Base-by-base conservation (phyloP, 2,888 invertebrate genomes). In the Theretra japonica region DNA sequence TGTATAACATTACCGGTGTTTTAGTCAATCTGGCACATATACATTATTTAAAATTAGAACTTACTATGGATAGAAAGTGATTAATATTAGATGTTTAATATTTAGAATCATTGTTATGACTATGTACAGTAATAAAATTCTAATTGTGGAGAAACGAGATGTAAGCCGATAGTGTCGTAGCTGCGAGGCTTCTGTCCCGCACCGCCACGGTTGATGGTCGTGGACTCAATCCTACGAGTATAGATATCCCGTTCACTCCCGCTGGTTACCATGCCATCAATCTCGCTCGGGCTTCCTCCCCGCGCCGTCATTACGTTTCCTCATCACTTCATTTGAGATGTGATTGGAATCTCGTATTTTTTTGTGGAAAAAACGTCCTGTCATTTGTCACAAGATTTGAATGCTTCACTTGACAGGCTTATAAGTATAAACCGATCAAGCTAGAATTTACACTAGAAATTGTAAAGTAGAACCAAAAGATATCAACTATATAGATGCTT, bases 191-290 rank as follows among this genome's bases (percentile, higher is more conserved):
- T 90, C 88, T 88, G 87, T 88, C 87, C 88, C 87, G 77, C 65
- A 75, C 69, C 70, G 87, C 80, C 85, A 75, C 81, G 82, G 80
- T 83, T 80, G 83, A 82, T 88, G 83, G 79, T 83, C 80, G 83
- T 83, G 92, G 91, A 93, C 92, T 93, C 83, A 82, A 84, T 81
- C 90, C 89, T 90, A 92, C 88, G 48, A 48, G 83, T 92, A 87
- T 86, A 80, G 83, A 82, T 83, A 83, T 92, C 92, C 85, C 88
- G 81, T 86, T 92, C 85, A 73, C 86, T 85, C 90, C 78, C 79
- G 79, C 76, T 76, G 77, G 73, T 74, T 73, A 23, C 71, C 69
- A 72, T 72, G 75, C 71, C 76, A 77, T 85, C 82, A 82, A 78
- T 76, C 81, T 84, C 83, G 73, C 82, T 78, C 77, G 76, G 78